Percentiles rank a stretch among this genome's conserved stretches.
phyloP scores from a whole-genome alignment of 1,140 invertebrate species.

The Dermatophagoides farinae region DNA sequence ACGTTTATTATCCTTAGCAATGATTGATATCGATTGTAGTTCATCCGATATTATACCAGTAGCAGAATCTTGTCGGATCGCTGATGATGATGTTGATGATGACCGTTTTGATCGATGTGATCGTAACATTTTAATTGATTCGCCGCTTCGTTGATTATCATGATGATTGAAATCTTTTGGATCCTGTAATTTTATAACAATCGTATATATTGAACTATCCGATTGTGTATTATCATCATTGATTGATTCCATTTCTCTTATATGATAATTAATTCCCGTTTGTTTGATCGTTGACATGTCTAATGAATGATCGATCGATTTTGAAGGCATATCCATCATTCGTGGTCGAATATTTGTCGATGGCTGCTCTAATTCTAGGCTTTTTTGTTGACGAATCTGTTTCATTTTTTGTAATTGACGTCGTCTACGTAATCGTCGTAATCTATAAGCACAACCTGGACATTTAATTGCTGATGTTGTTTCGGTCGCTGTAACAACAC shows the following conservation, averaged over 20 bases:
- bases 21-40: too few relatives aligned
- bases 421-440: background rate
- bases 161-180: background rate
- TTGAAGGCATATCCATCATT: too few relatives aligned
- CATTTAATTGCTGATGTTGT: constrained; percentile 5
- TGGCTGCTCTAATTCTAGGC: background rate
- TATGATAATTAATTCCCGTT: background rate
- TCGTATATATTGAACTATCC: constrained; percentile 51
- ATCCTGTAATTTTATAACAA: constrained; percentile 57
- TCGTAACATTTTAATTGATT: background rate
- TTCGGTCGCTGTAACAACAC: background rate
- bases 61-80: too few relatives aligned
- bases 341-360: background rate
- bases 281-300: background rate
- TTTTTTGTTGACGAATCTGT: background rate
- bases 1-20: too few relatives aligned
- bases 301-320: background rate
- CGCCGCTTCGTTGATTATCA: background rate
- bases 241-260: background rate
- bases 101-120: too few relatives aligned
- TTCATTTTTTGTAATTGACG: background rate
- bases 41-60: too few relatives aligned
- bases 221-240: constrained; percentile 2
- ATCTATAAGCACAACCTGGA: background rate
- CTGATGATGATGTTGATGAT: too few relatives aligned